These are phyloP conservation scores for Egretta garzetta DNA, from an alignment of 2,113 vertebrate species.

Conservation along the genomic window DNA sequence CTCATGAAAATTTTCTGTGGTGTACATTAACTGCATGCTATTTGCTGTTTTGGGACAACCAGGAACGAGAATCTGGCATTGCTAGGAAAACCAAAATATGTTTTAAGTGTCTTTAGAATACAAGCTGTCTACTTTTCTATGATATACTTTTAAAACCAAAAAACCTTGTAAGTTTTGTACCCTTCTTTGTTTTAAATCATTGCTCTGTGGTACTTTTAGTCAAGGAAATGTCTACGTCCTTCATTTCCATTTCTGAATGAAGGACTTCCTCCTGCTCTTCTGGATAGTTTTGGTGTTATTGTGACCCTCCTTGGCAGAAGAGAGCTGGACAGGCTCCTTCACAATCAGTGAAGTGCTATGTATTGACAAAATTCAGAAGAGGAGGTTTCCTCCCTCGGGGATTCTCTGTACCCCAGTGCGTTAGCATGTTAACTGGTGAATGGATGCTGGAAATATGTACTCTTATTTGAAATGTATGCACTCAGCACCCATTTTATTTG, in stretches of 20 bases:
- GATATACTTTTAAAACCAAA: background rate
- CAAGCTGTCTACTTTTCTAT: background rate
- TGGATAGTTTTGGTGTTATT: background rate
- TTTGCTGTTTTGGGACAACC: background rate
- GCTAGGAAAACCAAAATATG: background rate
- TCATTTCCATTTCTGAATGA: background rate
- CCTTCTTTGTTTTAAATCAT: background rate
- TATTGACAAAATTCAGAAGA: background rate
- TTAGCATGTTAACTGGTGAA: background rate
- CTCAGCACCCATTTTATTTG: background rate
- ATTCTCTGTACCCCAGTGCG: background rate
- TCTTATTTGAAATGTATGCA: background rate
- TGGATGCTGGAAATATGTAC: background rate
- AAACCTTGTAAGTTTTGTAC: background rate
- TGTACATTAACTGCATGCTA: background rate
- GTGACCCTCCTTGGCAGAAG: background rate
- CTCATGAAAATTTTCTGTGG: background rate
- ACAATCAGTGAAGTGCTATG: background rate
- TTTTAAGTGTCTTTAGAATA: background rate
- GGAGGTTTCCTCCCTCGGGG: background rate
- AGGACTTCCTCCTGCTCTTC: background rate
- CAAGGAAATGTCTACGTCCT: background rate
- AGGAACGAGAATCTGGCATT: background rate
- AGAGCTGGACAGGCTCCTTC: background rate
- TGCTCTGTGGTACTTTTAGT: background rate